Evolutionary conservation across 2,113 vertebrate species (phyloP).

Genomic region (Mellivora capensis): DNA sequence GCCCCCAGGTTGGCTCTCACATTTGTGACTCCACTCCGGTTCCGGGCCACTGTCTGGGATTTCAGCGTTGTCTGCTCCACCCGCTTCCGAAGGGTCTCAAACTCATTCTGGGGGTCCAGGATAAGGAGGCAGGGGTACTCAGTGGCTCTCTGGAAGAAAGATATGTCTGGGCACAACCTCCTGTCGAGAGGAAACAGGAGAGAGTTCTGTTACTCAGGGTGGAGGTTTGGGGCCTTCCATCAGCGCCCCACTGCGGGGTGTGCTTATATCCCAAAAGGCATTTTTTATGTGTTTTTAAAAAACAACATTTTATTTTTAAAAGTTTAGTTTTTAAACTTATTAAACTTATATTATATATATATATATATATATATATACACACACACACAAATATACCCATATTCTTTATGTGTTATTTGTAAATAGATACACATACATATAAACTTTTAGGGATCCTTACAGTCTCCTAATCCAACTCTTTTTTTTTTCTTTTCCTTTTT

Average conservation of each 20-base stretch:
- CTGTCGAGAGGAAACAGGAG: slow-evolving; percentile 75
- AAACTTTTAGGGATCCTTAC: not conserved
- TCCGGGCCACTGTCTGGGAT: slow-evolving; percentile 94
- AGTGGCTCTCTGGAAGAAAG: slow-evolving; percentile 95
- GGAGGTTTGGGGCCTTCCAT: fast-evolving
- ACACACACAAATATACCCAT: not conserved
- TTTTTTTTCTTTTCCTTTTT: too few relatives aligned
- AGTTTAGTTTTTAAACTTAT: not conserved
- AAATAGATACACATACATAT: not conserved
- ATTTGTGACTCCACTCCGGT: slow-evolving; percentile 97
- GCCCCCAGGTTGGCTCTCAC: slow-evolving; percentile 81
- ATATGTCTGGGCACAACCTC: slow-evolving; percentile 96
- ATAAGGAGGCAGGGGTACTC: slow-evolving; percentile 96
- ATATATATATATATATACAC: not conserved
- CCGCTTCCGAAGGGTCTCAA: slow-evolving; percentile 92
- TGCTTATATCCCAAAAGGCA: not conserved
- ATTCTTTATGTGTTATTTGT: not conserved
- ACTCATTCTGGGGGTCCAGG: slow-evolving; percentile 96
- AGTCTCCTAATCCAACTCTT: not conserved
- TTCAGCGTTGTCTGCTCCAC: slow-evolving; percentile 97
- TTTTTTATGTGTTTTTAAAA: not conserved
- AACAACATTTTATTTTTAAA: not conserved
- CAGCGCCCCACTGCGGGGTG: not conserved
- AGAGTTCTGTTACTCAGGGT: not conserved
- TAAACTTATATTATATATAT: too few relatives aligned